Conservation (phyloP, 2,113 vertebrate species). For the Rhombomys opimus region DNA sequence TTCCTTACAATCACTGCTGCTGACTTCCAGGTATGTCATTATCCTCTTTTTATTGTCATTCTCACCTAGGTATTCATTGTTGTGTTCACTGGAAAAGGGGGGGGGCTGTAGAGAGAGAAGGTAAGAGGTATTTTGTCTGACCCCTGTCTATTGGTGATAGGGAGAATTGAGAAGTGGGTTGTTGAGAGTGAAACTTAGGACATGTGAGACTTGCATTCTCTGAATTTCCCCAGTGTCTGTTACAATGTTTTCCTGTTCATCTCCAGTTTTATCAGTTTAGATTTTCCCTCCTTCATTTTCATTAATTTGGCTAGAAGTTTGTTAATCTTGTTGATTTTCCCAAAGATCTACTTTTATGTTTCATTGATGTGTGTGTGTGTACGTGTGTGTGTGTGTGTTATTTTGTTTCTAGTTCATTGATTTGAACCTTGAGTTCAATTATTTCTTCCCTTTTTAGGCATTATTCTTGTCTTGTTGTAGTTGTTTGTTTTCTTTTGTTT, state of each 20-base stretch:
- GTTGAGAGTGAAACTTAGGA: background rate
- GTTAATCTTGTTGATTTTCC: background rate
- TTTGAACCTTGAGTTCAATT: background rate
- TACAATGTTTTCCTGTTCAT: background rate
- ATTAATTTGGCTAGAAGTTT: background rate
- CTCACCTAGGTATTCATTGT: constrained; percentile 32
- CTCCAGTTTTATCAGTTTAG: background rate
- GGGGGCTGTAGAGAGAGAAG: background rate
- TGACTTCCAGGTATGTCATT: background rate
- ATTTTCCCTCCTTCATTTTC: background rate
- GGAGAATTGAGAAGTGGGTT: background rate
- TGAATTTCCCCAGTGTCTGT: background rate
- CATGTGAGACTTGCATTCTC: too few relatives aligned
- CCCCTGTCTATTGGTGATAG: background rate
- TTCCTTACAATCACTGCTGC: background rate
- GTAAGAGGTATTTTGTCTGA: background rate
- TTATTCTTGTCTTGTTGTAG: background rate
- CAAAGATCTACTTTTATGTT: background rate
- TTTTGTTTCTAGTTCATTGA: background rate
- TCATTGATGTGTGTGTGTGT: background rate
- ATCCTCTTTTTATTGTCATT: constrained; percentile 18
- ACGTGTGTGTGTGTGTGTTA: background rate
- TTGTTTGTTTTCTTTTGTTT: too few relatives aligned
- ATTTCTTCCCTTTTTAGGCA: too few relatives aligned
- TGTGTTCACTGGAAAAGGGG: background rate